phyloP scores from a whole-genome alignment of 2,113 vertebrate species.

The Phalacrocorax carbo region DNA sequence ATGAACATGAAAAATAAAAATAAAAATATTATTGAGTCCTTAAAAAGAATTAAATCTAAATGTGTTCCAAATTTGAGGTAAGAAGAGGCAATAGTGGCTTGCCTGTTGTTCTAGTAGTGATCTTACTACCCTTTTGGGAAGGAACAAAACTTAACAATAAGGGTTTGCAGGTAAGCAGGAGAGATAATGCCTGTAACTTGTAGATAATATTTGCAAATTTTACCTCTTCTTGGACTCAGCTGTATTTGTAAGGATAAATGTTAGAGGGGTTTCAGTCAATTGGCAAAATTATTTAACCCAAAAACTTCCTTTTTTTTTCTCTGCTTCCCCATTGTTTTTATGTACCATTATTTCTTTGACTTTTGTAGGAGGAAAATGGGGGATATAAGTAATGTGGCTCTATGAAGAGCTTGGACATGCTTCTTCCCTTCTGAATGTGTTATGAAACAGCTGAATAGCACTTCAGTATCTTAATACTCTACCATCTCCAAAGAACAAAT shows the following conservation, averaged over 20 bases:
- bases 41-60: neutral
- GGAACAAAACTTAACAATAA: neutral
- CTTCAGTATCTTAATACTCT: neutral
- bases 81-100: neutral
- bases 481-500: neutral
- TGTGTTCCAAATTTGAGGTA: neutral
- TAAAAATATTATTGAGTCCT: neutral
- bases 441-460: neutral
- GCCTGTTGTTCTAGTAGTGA: neutral
- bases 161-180: neutral
- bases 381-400: neutral
- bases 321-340: neutral
- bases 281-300: neutral
- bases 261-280: neutral
- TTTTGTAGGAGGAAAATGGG: neutral
- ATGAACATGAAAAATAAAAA: neutral
- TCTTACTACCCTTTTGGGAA: neutral
- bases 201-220: neutral
- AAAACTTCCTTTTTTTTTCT: accelerated
- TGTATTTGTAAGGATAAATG: neutral
- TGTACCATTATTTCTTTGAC: neutral
- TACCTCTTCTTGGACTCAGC: neutral
- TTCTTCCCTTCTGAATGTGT: neutral
- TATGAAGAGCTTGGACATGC: neutral
- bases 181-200: neutral